phyloP scores from a whole-genome alignment of 2,888 invertebrate genomes.

The Danaus chrysippus region DNA sequence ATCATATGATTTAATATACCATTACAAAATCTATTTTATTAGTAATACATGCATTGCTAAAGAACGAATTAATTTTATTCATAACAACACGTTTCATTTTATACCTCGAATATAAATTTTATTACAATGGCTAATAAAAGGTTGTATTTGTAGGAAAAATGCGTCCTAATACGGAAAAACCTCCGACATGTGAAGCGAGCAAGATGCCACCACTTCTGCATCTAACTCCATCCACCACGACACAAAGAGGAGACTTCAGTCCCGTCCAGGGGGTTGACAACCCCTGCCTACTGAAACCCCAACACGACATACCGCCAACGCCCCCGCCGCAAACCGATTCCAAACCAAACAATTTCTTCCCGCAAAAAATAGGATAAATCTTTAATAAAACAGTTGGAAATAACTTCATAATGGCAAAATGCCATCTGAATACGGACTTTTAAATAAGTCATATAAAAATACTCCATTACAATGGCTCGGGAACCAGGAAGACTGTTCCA shows the following conservation, averaged over 20 bases:
- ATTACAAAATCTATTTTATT: no score
- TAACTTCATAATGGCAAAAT: constrained; percentile 54
- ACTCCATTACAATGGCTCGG: constrained; percentile 49
- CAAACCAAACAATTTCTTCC: constrained; percentile 62
- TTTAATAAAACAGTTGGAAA: constrained; percentile 27
- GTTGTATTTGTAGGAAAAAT: constrained; percentile 41
- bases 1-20: no score
- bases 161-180: constrained; percentile 67
- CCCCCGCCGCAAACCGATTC: constrained; percentile 62
- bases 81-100: no score
- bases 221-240: constrained; percentile 57
- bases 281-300: constrained; percentile 64
- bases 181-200: constrained; percentile 56
- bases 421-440: constrained; percentile 66
- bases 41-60: no score
- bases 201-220: constrained; percentile 57
- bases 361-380: constrained; percentile 63
- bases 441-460: constrained; percentile 61
- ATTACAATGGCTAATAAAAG: neutral
- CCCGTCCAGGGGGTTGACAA: constrained; percentile 46
- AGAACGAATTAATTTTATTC: no score
- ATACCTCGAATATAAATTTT: no score
- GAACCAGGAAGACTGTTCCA: neutral
- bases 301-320: constrained; percentile 68
- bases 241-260: constrained; percentile 52